Evolutionary conservation across 2,888 invertebrate genomes (phyloP), one percentile per base, ranked within the genome.

Genomic region (Drosophila ustulata): DNA sequence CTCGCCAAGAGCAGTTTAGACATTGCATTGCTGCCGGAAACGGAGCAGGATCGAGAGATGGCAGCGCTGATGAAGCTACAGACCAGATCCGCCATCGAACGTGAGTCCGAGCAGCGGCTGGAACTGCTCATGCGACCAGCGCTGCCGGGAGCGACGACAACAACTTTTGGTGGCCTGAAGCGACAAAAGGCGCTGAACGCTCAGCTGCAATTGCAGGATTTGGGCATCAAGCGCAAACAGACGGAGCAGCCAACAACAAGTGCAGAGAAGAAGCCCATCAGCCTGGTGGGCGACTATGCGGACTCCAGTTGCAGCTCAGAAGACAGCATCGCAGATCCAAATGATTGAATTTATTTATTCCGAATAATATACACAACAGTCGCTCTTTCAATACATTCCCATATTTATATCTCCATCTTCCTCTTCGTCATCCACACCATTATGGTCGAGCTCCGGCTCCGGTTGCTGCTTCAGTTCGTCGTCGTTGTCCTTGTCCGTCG

Each of bases 21-120:
- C 83, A 96, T 98, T 45, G 93, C 94, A 7, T 93, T 98, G 4
- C 92, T 98, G 0, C 95, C 96, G 1, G 98, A 98, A 92, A 94
- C 93, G 23, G 95, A 95, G 57, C 96, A 97, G 67, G 98, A 98
- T 90, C 94, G 94, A 57, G 95, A 95, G 90, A 93, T 97, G 92
- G 98, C 98, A 0, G 94, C 95, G 0, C 93, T 98, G 4, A 94
- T 97, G 74, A 94, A 95, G 62, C 92, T 96, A 3, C 94, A 95
- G 88, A 95, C 96, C 1, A 93, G 93, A 89, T 94, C 94, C 92
- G 94, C 95, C 39, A 93, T 93, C 55, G 95, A 95, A 86, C 93
- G 93, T 3, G 94, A 94, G 71, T 91, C 84, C 0, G 92, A 93
- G 9, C 93, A 93, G 28, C 93, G 94, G 66, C 91, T 90, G 28